These are phyloP conservation scores for Burhinus bistriatus DNA, from an alignment of 2,113 vertebrate genomes.

Conservation along the genomic window DNA sequence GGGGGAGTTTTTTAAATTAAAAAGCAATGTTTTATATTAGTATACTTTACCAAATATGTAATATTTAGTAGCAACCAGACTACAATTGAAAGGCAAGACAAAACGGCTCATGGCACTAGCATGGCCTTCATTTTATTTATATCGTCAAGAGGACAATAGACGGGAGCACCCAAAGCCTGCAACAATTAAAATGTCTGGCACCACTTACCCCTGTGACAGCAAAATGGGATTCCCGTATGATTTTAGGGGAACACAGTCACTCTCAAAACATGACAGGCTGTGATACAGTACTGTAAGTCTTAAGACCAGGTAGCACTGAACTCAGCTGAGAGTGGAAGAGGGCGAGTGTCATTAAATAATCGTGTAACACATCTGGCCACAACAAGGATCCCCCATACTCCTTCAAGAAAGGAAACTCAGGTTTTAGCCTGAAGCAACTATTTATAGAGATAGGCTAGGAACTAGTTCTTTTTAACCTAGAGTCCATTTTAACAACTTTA, in stretches of 20 bases:
- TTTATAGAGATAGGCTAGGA: neutral
- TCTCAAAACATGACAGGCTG: neutral
- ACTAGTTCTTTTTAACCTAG: neutral
- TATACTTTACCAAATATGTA: neutral
- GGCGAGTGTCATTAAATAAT: neutral
- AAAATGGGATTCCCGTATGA: neutral
- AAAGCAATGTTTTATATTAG: neutral
- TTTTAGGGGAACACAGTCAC: neutral
- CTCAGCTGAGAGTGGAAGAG: neutral
- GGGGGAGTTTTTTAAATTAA: neutral
- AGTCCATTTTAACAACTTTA: neutral
- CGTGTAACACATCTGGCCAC: neutral
- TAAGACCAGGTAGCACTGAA: neutral
- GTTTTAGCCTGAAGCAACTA: neutral
- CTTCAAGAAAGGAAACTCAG: neutral
- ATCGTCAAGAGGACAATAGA: neutral
- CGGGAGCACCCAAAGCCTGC: neutral
- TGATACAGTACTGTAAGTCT: neutral
- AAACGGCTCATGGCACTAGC: neutral
- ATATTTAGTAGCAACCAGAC: neutral
- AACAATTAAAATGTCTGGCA: neutral
- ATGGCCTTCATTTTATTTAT: neutral
- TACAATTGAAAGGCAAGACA: neutral
- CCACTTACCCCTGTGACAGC: neutral
- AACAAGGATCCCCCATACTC: neutral